Base-by-base conservation (phyloP, 30 jellyfish, hydroid and myxozoan genomes). In the Phacellophora camtschatica region DNA sequence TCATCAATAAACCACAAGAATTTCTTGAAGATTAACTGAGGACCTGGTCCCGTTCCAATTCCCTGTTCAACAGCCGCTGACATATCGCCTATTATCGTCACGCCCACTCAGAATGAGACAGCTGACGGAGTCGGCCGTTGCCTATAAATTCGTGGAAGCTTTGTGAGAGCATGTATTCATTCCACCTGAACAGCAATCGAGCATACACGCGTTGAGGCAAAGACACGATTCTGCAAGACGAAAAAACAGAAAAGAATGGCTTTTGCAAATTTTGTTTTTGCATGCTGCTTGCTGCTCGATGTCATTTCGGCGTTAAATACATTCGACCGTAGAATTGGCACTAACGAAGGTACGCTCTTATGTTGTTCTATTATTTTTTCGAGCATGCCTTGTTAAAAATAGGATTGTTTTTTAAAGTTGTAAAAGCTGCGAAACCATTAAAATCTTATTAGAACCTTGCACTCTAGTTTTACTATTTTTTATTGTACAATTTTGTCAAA, bases 101-200 rank as follows among this genome's bases (percentile, higher is more conserved):
- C 86, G 86, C 86, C 86, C 86, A 73, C 86, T 35, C 65, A 2
- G n/a, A 13, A 2, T 18, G 27, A 42, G 86, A 51, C 86, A 73
- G 86, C 86, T 73, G 86, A 73, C 51, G 25, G 31, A 20, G 31
- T 37, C 29, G 61, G 62, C 22, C 41, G 82, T 18, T 67, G n/a
- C 66, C 66, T 67, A 67, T 67, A 67, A 67, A 67, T 67, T 34
- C 62, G 82, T n/a, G 82, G 19, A 18, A 19, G 1, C 22, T 16
- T 31, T 27, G 23, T 28, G 20, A 46, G 11, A 16, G 61, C n/a
- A 46, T n/a, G n/a, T n/a, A n/a, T n/a, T n/a, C 61, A 46, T 10
- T 16, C n/a, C 61, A 46, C 61, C 61, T 46, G 61, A 46, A 6
- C 23, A 23, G 61, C n/a, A 13, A 23, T 46, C 10, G 61, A 46